phyloP scores from a whole-genome alignment of 2,888 invertebrate species.

The Brenthis hecate region DNA sequence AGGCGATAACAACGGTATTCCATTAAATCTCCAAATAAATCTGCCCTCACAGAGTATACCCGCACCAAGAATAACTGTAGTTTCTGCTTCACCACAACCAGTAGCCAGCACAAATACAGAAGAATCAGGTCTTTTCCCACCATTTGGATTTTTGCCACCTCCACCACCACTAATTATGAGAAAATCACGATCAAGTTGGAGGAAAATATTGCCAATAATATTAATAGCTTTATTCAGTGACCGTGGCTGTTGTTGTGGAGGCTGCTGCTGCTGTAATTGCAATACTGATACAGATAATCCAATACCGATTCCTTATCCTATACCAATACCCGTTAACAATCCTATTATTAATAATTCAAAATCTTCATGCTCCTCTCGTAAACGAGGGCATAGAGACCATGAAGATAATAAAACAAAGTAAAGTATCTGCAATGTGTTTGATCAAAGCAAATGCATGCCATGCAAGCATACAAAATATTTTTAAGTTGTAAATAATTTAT shows the following conservation, averaged over 20 bases:
- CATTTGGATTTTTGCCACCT: constrained; percentile 39
- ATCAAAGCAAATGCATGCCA: background rate
- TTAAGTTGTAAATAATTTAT: constrained; percentile 19
- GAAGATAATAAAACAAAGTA: constrained; percentile 22
- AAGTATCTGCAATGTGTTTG: constrained; percentile 2
- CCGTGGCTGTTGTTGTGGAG: constrained; percentile 42
- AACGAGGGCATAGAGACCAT: constrained; percentile 29
- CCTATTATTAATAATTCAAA: constrained; percentile 46
- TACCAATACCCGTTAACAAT: constrained; percentile 54
- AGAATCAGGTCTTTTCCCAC: constrained; percentile 28
- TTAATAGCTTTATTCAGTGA: constrained; percentile 52
- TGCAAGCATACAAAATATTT: constrained; percentile 2
- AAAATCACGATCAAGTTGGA: constrained; percentile 46
- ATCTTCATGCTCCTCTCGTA: constrained; percentile 36
- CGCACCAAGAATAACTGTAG: constrained; percentile 49
- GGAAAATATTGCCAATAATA: constrained; percentile 54
- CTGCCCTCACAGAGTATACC: constrained; percentile 50
- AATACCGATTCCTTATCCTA: constrained; percentile 55
- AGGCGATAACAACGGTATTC: constrained; percentile 37
- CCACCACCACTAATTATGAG: constrained; percentile 49
- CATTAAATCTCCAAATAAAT: constrained; percentile 57
- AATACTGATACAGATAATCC: constrained; percentile 38
- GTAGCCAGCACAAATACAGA: constrained; percentile 23
- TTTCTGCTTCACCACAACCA: constrained; percentile 40
- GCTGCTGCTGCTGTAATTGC: constrained; percentile 45